phyloP scores from a whole-genome alignment of 1,140 invertebrate genomes.

The Zelostemma sp. region DNA sequence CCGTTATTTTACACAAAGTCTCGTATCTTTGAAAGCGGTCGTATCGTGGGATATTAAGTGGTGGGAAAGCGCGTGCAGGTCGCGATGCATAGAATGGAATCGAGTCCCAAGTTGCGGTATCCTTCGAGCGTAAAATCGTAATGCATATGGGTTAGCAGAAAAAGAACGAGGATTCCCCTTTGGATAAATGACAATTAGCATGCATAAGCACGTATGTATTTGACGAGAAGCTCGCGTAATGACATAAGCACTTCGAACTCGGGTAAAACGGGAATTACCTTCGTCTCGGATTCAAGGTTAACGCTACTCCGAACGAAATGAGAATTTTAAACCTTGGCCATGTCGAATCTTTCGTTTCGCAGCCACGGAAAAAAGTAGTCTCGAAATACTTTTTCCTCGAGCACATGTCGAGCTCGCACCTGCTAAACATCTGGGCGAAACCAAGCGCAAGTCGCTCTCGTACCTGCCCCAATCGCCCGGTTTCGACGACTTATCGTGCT shows the following conservation, averaged over 20 bases:
- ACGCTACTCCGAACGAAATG: too few species aligned
- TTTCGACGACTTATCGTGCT: too few species aligned
- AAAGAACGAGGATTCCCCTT: constrained; percentile 32
- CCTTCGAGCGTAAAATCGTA: constrained; percentile 20
- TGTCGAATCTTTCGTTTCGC: too few species aligned
- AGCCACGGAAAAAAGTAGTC: background rate
- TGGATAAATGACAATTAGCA: constrained; percentile 35
- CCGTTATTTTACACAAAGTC: background rate
- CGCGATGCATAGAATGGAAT: constrained; percentile 2
- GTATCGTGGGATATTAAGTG: constrained; percentile 4
- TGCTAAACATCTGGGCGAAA: constrained; percentile 14
- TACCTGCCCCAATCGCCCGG: too few species aligned
- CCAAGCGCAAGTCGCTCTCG: too few species aligned
- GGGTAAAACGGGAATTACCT: too few species aligned
- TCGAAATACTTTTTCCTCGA: constrained; percentile 25
- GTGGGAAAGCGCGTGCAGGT: background rate
- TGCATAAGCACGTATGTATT: constrained; percentile 13
- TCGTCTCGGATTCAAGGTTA: too few species aligned
- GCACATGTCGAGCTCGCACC: constrained; percentile 27
- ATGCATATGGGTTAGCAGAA: constrained; percentile 10
- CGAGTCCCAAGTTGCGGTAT: constrained; percentile 15
- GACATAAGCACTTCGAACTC: constrained; percentile 5
- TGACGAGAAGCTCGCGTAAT: background rate
- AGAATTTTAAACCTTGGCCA: too few species aligned
- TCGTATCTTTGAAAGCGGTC: constrained; percentile 1